A percentile compares a stretch with the other conserved stretches of the same genome.
Evolutionary conservation across 1,140 invertebrate genomes (phyloP).

Genomic region (Hirudo medicinalis): DNA sequence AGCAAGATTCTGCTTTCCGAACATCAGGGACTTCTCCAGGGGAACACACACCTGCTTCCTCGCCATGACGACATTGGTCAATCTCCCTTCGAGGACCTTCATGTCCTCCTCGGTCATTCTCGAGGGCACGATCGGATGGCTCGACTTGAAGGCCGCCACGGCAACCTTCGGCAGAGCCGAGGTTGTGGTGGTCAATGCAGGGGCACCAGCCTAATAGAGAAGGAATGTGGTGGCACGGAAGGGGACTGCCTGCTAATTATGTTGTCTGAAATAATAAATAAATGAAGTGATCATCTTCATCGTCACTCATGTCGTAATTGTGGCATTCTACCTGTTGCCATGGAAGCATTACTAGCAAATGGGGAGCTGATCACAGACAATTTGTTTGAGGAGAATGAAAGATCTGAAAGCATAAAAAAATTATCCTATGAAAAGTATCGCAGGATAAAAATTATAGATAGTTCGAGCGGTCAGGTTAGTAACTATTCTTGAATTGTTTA

Average conservation of each 20-base stretch:
- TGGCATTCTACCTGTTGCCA: too few species aligned
- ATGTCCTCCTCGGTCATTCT: not conserved
- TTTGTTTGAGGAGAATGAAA: not conserved
- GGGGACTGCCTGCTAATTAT: too few species aligned
- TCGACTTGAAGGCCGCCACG: too few species aligned
- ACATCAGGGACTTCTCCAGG: slow-evolving; percentile 31
- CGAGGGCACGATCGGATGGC: not conserved
- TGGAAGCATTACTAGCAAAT: not conserved
- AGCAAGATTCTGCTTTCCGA: slow-evolving; percentile 42
- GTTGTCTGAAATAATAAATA: too few species aligned
- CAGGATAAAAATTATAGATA: too few species aligned
- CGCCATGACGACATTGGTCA: not conserved
- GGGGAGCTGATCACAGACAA: not conserved
- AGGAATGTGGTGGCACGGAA: too few species aligned
- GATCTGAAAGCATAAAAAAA: not conserved
- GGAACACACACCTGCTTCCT: slow-evolving; percentile 15
- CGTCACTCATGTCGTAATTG: too few species aligned
- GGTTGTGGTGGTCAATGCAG: not conserved
- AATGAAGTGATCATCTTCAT: too few species aligned
- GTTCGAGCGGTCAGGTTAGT: too few species aligned
- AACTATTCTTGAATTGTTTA: too few species aligned
- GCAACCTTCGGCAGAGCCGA: not conserved
- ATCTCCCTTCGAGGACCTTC: not conserved
- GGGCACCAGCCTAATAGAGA: too few species aligned
- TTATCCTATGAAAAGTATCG: too few species aligned